A percentile compares a stretch with the other conserved stretches of the same genome.
Conservation (phyloP, 2,113 vertebrate genomes). For the Columba livia region DNA sequence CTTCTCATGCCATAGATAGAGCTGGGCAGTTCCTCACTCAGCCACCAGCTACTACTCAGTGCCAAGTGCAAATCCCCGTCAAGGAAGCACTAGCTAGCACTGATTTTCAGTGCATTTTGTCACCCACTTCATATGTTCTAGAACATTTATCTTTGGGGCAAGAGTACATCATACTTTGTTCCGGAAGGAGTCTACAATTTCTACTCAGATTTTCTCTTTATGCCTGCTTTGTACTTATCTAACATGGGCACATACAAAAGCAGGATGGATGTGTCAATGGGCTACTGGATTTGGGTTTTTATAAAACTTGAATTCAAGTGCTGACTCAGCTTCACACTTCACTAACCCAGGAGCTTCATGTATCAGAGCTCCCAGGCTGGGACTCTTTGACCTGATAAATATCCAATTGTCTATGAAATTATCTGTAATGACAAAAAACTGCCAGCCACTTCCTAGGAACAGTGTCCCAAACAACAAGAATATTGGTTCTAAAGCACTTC, state of each 20-base stretch:
- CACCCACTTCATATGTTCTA: background rate
- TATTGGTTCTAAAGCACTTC: background rate
- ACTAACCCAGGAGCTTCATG: background rate
- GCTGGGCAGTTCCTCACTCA: background rate
- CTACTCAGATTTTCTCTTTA: background rate
- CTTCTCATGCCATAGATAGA: background rate
- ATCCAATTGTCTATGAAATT: background rate
- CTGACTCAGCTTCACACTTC: background rate
- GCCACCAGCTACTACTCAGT: background rate
- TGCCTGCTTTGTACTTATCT: background rate
- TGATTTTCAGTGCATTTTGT: background rate
- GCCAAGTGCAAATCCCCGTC: background rate
- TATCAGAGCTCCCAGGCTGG: background rate
- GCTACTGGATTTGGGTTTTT: background rate
- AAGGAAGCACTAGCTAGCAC: background rate
- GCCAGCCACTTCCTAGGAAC: background rate
- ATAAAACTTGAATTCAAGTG: background rate
- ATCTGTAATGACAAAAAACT: background rate
- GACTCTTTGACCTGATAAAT: background rate
- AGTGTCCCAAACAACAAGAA: background rate
- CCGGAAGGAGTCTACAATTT: background rate
- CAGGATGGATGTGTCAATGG: background rate
- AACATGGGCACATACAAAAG: background rate
- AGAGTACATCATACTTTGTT: background rate
- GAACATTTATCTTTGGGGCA: background rate